phyloP scores from a whole-genome alignment of 2,113 vertebrate species.

The Megaceryle maxima region DNA sequence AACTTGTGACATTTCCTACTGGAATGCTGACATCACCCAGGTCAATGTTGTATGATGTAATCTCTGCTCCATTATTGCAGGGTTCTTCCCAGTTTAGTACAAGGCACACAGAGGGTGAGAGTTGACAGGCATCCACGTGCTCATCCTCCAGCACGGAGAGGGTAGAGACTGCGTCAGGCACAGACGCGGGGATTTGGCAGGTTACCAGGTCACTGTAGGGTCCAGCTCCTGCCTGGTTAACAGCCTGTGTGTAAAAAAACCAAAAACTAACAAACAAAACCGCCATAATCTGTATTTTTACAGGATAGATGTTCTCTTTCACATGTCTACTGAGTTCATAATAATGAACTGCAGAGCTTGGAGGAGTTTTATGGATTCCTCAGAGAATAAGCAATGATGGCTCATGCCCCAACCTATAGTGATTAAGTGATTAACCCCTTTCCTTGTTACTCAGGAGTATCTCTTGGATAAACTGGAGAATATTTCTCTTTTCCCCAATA shows the following conservation, averaged over 20 bases:
- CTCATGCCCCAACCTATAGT: background rate
- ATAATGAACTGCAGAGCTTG: background rate
- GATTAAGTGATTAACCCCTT: background rate
- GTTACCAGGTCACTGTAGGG: slow-evolving; percentile 87
- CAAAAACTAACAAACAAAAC: background rate
- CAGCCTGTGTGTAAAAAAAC: slow-evolving; percentile 75
- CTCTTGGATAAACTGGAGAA: background rate
- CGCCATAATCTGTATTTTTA: background rate
- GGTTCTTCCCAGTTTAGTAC: slow-evolving; percentile 94
- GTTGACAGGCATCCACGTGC: slow-evolving; percentile 60
- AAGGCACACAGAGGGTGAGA: slow-evolving; percentile 88
- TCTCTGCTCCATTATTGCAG: slow-evolving; percentile 90
- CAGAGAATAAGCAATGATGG: background rate
- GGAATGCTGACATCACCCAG: slow-evolving; percentile 82
- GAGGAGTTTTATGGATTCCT: background rate
- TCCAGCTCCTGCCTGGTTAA: slow-evolving; percentile 91
- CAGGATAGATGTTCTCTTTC: background rate
- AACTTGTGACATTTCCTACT: slow-evolving; percentile 79
- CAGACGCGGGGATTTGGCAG: slow-evolving; percentile 86
- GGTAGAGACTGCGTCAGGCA: slow-evolving; percentile 80
- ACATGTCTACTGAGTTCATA: background rate
- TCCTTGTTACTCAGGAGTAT: background rate
- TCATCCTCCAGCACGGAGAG: slow-evolving; percentile 83
- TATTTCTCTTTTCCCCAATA: background rate
- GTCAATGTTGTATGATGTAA: slow-evolving; percentile 87